Percentiles rank a stretch among this genome's conserved stretches.
These are phyloP conservation scores for Condylostylus longicornis DNA, from an alignment of 1,140 invertebrate species.

Conservation along the genomic window DNA sequence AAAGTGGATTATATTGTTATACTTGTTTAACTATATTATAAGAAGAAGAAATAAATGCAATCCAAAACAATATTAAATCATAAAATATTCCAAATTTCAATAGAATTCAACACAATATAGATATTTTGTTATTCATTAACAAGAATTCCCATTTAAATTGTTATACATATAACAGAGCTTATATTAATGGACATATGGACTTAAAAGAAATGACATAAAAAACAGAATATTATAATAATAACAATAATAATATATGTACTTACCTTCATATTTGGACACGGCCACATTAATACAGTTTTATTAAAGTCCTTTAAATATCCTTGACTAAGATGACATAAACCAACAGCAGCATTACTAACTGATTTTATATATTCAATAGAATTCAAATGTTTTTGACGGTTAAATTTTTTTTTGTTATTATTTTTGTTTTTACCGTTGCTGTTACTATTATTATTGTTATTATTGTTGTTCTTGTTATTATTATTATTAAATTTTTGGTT, in stretches of 20 bases:
- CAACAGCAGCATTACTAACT: slow-evolving; percentile 7
- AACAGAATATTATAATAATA: no score
- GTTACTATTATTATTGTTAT: slow-evolving; percentile 4
- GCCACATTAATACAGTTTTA: slow-evolving; percentile 28
- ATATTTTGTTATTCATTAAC: no score
- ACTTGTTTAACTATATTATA: no score
- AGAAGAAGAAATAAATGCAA: no score
- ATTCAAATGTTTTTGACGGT: slow-evolving; percentile 9
- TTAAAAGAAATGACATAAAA: no score
- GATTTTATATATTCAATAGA: slow-evolving; percentile 6
- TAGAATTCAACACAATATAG: no score
- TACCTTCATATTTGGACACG: slow-evolving; percentile 30
- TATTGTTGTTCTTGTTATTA: slow-evolving; percentile 13
- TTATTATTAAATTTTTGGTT: slow-evolving; percentile 7
- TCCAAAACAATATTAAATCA: no score
- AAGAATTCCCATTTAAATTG: no score
- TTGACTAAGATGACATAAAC: slow-evolving; percentile 21
- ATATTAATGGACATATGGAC: no score
- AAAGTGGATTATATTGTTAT: no score
- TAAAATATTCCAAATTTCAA: no score
- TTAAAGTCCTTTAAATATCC: slow-evolving; percentile 24
- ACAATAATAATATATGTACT: slow-evolving; percentile 12
- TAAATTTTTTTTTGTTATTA: slow-evolving; percentile 9
- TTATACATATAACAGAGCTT: no score
- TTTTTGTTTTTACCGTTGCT: slow-evolving; percentile 15